Conservation (phyloP, 1,140 invertebrate species). For the Drosophila mauritiana region DNA sequence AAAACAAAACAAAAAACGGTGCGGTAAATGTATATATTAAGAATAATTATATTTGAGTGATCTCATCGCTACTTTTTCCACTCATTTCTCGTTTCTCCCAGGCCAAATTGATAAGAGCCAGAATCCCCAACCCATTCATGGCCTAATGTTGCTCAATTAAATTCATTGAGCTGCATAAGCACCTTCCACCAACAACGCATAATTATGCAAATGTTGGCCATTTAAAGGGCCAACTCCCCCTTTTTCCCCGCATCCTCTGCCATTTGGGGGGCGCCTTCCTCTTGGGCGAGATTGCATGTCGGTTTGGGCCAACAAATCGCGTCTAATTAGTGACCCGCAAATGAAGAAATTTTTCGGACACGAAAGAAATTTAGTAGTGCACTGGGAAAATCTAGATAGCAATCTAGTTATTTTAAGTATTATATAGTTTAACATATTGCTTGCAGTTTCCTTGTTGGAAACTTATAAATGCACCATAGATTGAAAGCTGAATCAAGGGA, state of each 20-base stretch:
- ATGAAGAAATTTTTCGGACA: constrained; percentile 51
- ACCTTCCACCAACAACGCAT: constrained; percentile 46
- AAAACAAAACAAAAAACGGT: constrained; percentile 15
- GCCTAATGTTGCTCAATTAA: constrained; percentile 46
- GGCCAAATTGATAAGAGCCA: constrained; percentile 38
- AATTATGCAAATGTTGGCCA: constrained; percentile 53
- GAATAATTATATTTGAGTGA: constrained; percentile 48
- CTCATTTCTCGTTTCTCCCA: constrained; percentile 40
- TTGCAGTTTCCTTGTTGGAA: no score
- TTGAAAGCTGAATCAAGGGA: no score
- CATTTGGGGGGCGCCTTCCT: constrained; percentile 5
- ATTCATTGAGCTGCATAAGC: constrained; percentile 54
- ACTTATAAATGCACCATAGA: no score
- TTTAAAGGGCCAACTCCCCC: constrained; percentile 23
- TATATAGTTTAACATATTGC: not conserved
- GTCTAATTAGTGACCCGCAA: constrained; percentile 52
- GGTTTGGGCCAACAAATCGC: constrained; percentile 36
- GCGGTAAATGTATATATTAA: constrained; percentile 45
- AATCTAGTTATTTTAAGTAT: not conserved
- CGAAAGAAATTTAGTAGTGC: constrained; percentile 25
- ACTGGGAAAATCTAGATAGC: constrained; percentile 3
- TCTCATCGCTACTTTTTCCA: constrained; percentile 13
- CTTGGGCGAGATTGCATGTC: constrained; percentile 41
- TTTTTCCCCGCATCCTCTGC: not conserved
- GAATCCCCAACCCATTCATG: constrained; percentile 11